phyloP scores from a whole-genome alignment of 2,797 vertebrate species.

The Siniperca scherzeri region DNA sequence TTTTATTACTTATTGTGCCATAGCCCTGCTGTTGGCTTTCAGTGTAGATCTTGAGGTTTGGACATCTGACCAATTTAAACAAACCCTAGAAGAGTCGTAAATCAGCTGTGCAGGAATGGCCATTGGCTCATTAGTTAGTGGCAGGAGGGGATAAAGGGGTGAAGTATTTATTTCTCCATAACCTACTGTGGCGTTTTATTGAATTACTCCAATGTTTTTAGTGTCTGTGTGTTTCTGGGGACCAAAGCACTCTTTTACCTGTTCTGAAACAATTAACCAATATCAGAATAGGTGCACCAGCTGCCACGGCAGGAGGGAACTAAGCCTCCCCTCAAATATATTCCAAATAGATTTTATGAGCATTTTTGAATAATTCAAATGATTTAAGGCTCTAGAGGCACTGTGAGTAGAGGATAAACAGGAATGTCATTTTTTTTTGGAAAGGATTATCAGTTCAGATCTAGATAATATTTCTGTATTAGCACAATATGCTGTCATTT shows the following conservation, averaged over 20 bases:
- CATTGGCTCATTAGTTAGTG: not conserved
- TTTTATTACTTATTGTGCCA: not conserved
- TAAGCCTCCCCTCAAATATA: not conserved
- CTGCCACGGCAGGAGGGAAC: not conserved
- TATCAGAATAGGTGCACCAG: not conserved
- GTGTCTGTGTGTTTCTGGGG: not conserved
- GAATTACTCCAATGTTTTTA: not conserved
- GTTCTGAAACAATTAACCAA: not conserved
- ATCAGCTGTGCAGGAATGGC: conserved; percentile 7
- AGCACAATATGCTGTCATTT: not conserved
- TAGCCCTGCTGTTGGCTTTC: conserved; percentile 16
- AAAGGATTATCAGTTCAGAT: not conserved
- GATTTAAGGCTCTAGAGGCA: not conserved
- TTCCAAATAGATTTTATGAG: not conserved
- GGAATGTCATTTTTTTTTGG: not conserved
- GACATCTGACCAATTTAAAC: not conserved
- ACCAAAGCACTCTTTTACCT: not conserved
- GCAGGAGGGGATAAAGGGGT: not conserved
- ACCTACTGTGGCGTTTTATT: not conserved
- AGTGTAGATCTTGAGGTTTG: conserved; percentile 21
- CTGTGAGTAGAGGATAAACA: not conserved
- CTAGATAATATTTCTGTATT: not conserved
- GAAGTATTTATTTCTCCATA: not conserved
- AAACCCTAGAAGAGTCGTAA: not conserved
- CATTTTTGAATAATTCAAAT: not conserved